Evolutionary conservation across 2,888 invertebrate genomes (phyloP), one percentile per base, ranked within the genome.

Genomic region (Chalcis sispes): DNA sequence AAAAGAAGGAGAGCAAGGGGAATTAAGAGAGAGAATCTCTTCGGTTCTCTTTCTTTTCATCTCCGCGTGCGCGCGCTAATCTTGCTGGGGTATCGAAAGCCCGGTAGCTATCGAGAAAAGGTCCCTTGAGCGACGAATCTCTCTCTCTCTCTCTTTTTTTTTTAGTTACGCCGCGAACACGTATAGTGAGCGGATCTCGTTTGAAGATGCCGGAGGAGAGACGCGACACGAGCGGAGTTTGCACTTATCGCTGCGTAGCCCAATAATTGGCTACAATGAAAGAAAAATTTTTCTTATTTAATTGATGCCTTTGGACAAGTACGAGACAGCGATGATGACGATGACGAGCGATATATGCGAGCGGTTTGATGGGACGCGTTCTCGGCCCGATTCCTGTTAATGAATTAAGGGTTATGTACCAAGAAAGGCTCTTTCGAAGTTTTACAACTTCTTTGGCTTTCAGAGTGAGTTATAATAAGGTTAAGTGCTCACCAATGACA

Each of bases 21-120:
- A 77, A 77, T 77, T 77, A 77, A 77, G 77, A 77, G 77, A 58
- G n/a, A n/a, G n/a, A n/a, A n/a, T n/a, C 77, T 77, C 72, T 65
- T n/a, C 29, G 46, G 25, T 59, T 46, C 46, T 50, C 61, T 52
- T 25, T 18, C 64, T 58, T n/a, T n/a, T 29, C 42, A 36, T 50
- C 59, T 27, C 25, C 32, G 15, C 27, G 23, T 58, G 64, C 46
- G 66, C 46, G n/a, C 5, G 69, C 66, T 77, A 77, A 77, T 77
- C 77, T 77, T 36, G 61, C 46, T 25, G 70, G 52, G 56, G 71
- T 71, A 77, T 77, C 77, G 77, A 74, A 77, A 77, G 77, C 77
- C 77, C 77, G 77, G 77, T 77, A 77, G 77, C 77, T 66, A 77
- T 77, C 74, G 74, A 62, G 71, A 71, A 66, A 71, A 77, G 69